phyloP scores from a whole-genome alignment of 2,113 vertebrate genomes.

The Lepus timidus region DNA sequence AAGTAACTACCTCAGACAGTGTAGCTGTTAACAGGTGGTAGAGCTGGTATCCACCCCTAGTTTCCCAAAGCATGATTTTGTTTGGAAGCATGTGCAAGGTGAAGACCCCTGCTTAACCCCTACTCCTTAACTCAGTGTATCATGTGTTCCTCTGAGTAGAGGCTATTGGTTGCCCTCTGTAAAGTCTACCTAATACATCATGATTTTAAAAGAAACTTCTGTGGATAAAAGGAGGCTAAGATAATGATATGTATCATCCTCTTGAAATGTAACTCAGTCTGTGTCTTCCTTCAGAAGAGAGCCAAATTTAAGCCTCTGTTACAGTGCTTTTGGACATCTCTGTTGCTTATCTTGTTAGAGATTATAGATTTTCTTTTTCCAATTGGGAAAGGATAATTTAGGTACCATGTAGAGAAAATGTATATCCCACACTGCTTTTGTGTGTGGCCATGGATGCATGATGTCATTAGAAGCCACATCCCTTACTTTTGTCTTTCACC shows the following conservation, averaged over 20 bases:
- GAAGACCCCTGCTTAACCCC: background rate
- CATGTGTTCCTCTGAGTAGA: background rate
- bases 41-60: background rate
- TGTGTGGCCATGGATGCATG: background rate
- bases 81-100: background rate
- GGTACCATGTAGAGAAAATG: background rate
- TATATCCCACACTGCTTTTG: background rate
- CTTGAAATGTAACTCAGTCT: slow-evolving; percentile 38
- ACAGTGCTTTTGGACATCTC: slow-evolving; percentile 54
- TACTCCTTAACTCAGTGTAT: background rate
- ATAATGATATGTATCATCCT: slow-evolving; percentile 65
- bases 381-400: slow-evolving; percentile 47
- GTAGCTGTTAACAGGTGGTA: background rate
- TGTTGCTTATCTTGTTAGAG: slow-evolving; percentile 59
- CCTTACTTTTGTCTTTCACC: slow-evolving; percentile 14
- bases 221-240: slow-evolving; percentile 53
- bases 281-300: slow-evolving; percentile 36
- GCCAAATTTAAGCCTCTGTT: slow-evolving; percentile 66
- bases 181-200: slow-evolving; percentile 14
- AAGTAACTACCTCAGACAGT: slow-evolving; percentile 32
- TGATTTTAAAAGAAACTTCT: slow-evolving; percentile 59
- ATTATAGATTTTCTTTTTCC: slow-evolving; percentile 63
- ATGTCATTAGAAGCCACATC: background rate
- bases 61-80: slow-evolving; percentile 56
- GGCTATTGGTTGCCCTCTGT: slow-evolving; percentile 6